These are phyloP conservation scores for Eremophila alpestris DNA, from an alignment of 2,797 vertebrate species.

Conservation along the genomic window DNA sequence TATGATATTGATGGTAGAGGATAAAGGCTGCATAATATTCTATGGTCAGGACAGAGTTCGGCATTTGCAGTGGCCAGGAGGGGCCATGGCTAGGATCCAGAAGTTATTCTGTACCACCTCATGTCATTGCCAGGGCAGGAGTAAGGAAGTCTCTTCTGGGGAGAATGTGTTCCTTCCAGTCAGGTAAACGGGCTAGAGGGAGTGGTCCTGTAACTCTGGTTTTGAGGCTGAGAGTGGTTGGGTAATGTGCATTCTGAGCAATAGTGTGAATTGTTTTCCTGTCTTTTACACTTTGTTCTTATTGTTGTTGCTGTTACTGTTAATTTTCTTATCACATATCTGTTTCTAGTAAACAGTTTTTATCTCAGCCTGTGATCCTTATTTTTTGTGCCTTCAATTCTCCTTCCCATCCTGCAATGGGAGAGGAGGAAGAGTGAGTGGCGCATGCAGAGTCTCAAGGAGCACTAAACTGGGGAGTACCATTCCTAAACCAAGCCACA, in stretches of 20 bases:
- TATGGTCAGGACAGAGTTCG: background rate
- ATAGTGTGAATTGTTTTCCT: background rate
- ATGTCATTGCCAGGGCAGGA: background rate
- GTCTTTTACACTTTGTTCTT: background rate
- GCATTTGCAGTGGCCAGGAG: background rate
- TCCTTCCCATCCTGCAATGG: accelerated
- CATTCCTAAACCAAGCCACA: background rate
- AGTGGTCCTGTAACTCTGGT: background rate
- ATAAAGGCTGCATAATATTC: background rate
- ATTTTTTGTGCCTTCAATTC: background rate
- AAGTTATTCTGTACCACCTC: background rate
- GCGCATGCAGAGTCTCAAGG: background rate
- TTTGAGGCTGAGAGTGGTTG: background rate
- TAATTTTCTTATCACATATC: background rate
- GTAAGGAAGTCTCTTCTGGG: background rate
- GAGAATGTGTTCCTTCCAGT: background rate
- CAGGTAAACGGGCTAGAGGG: background rate
- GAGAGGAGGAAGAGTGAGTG: background rate
- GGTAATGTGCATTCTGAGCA: background rate
- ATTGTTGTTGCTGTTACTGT: background rate
- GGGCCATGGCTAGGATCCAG: background rate
- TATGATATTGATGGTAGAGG: background rate
- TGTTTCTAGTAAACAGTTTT: background rate
- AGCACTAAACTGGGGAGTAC: background rate
- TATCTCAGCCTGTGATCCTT: background rate